Evolutionary conservation across 2,113 vertebrate species (phyloP), one percentile per base, ranked within the genome.

Genomic region (Brevimyrus niger): DNA sequence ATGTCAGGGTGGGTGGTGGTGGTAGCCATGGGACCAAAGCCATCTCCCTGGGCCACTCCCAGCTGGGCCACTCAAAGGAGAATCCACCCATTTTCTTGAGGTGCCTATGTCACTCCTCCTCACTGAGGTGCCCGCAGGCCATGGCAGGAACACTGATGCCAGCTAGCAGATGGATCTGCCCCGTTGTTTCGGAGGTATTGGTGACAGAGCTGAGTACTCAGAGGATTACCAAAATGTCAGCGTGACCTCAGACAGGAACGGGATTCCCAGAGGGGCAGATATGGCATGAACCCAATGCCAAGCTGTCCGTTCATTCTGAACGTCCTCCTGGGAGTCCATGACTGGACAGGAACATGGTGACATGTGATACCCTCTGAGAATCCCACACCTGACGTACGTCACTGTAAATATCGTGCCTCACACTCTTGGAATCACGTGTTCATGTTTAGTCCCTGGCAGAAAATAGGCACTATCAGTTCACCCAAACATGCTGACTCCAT

Each of bases 191-290:
- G 13, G 50, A 53, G 85, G 13, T 87, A 53, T 53, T 19, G 31
- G 50, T 87, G 85, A 55, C 85, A 87, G 47, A 46, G 46, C 48
- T 1, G 6, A 51, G 47, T 86, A 53, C 48, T 86, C 44, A 86
- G 27, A 86, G 85, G 27, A 87, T 55, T 87, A 87, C 50, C 48
- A 35, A 87, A 87, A 55, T 87, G 85, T 87, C 85, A 87, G 17
- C 1, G 13, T n/a, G 47, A 19, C 50, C 85, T 87, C 85, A 87
- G 85, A 53, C 50, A 55, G 85, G 55, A 51, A 53, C 17, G 7
- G 27, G 85, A 87, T 87, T 87, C 50, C n/a, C 31, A 87, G 50
- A 53, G 50, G 9, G 85, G 13, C 85, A 53, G 50, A 87, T 55
- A 53, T n/a, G 15, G 31, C 23, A 87, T 50, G n/a, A 38, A 13